Percentiles rank a stretch among this genome's conserved stretches.
These are phyloP conservation scores for Felis catus DNA, from an alignment of 2,113 vertebrate genomes.

Conservation along the genomic window F.catus_Fca126_mat1.0 CM031412.1:57693001-57693500, in stretches of 20 bases:
- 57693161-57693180: neutral
- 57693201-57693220: neutral
- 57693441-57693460: neutral
- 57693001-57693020: neutral
- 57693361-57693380: neutral
- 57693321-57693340: neutral
- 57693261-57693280: neutral
- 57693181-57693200: neutral
- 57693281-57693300: neutral
- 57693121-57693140: neutral
- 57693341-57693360: neutral
- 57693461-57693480: neutral
- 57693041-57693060: slow-evolving; percentile 6
- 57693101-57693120: neutral
- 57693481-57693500: neutral
- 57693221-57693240: neutral
- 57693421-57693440: neutral
- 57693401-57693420: neutral
- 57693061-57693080: neutral
- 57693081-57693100: neutral
- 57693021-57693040: neutral
- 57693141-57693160: neutral
- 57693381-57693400: neutral
- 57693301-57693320: neutral
- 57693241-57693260: neutral